Percentiles rank a stretch among this genome's conserved stretches.
These are phyloP conservation scores for Chondrilla cf. caribensis DNA, from an alignment of 37 sponge, comb jelly and placozoan species.

Conservation along the genomic window DNA sequence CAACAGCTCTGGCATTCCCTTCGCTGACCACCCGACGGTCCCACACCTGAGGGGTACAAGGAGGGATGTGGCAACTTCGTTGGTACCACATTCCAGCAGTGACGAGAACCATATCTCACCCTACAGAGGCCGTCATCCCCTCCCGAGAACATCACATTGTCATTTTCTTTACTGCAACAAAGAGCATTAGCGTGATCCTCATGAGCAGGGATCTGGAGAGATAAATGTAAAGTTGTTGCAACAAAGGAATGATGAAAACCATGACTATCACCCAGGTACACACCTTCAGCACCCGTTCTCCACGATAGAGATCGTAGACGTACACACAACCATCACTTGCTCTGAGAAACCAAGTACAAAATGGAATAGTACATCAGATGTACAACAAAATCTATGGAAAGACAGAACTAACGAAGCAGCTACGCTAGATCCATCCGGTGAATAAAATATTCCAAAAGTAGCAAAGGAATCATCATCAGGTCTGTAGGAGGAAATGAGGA, in stretches of 20 bases:
- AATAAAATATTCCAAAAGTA: conserved; percentile 43
- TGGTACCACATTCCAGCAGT: too few relatives aligned
- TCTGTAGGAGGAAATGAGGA: background rate
- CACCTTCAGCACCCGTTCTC: conserved; percentile 50
- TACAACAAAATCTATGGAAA: background rate
- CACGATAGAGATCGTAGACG: conserved; percentile 53
- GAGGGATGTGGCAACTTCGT: background rate
- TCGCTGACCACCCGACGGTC: conserved; percentile 66
- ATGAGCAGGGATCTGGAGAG: conserved; percentile 69
- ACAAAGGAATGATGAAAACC: background rate
- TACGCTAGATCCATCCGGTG: conserved; percentile 62
- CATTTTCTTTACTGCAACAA: conserved; percentile 41
- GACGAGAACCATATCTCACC: background rate
- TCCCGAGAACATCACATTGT: conserved; percentile 71
- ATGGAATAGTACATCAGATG: too few relatives aligned
- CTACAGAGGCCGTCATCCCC: conserved; percentile 62
- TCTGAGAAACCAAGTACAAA: conserved; percentile 35
- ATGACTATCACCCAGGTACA: too few relatives aligned
- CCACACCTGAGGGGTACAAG: conserved; percentile 72
- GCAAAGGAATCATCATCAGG: background rate
- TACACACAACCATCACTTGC: conserved; percentile 75
- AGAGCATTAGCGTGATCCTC: conserved; percentile 78
- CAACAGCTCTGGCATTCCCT: conserved; percentile 62
- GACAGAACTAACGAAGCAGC: conserved; percentile 57
- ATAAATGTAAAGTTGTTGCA: too few relatives aligned